Evolutionary conservation across 1,140 invertebrate genomes (phyloP), one percentile per base, ranked within the genome.

Genomic region (Riptortus pedestris): DNA sequence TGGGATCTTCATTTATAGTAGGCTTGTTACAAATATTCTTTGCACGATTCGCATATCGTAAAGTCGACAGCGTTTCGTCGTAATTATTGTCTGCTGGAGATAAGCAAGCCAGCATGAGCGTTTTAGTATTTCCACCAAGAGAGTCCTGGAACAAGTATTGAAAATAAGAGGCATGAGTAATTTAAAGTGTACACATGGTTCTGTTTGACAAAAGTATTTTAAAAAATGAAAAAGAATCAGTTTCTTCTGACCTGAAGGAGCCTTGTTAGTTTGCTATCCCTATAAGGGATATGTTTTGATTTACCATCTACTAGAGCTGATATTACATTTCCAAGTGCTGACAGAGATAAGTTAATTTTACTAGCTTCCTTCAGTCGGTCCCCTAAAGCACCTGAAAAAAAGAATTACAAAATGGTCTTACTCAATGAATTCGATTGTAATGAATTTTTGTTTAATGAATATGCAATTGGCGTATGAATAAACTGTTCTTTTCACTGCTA

Each of bases 11-110:
- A 74, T 96, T 96, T 11, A 96, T 86, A 71, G 83, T 85, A 0
- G 93, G 93, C 70, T 92, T 91, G 73, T 96, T 96, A 70, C 90
- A 84, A 63, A 96, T 96, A 71, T 93, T 94, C 74, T 96, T 93
- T 4, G 93, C 93, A 67, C 93, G 78, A 68, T 92, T 91, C 0
- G 93, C 93, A 73, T 88, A 92, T 63, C 90, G 79, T 4, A 96
- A 73, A 0, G 93, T 96, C 14, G 87, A 90, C 9, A 96, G 72
- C 0, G 93, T 92, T 75, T 96, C 93, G 67, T 96, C 91, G 66
- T 87, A 92, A 72, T 96, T 94, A 69, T 86, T 85, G 70, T 89
- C 84, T 9, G 90, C 88, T 0, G 93, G 92, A 43, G 90, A 92
- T 0, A 96, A 79, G 71, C 93, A 95, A 0, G 92, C 93, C 28